A percentile compares a stretch with the other conserved stretches of the same genome.
Evolutionary conservation across 2,888 invertebrate genomes (phyloP).

Genomic region (Machimus rusticus): DNA sequence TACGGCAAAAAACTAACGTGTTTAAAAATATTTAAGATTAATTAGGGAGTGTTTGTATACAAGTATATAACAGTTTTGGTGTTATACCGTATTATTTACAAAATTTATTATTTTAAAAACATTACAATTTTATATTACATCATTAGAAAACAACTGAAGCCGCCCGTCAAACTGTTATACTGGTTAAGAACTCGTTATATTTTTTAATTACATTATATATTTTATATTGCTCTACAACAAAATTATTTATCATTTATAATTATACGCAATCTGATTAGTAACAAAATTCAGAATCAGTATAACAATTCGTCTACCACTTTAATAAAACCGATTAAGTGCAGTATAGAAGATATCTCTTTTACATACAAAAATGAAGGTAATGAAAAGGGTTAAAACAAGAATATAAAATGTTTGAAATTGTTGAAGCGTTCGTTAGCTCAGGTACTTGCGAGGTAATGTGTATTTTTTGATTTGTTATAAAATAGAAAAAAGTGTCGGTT

Average conservation of each 20-base stretch:
- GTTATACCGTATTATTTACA: background rate
- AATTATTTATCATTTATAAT: background rate
- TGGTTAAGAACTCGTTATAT: background rate
- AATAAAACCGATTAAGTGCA: background rate
- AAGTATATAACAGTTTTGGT: background rate
- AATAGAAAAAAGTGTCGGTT: background rate
- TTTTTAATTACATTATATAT: background rate
- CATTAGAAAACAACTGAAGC: background rate
- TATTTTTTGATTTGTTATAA: background rate
- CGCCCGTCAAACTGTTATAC: background rate
- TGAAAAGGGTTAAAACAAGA: background rate
- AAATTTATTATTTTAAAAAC: background rate
- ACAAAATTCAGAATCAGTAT: background rate
- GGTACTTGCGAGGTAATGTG: background rate
- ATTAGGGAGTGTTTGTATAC: too few species aligned
- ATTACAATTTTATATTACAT: background rate
- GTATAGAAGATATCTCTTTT: background rate
- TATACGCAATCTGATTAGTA: background rate
- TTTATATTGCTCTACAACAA: background rate
- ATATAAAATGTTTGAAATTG: background rate
- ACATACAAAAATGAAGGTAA: background rate
- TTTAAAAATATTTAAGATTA: too few species aligned
- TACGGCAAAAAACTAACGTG: background rate
- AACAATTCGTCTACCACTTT: background rate
- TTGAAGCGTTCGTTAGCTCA: background rate